Evolutionary conservation across 2,888 invertebrate genomes (phyloP), one percentile per base, ranked within the genome.

Genomic region (Watsonalla binaria): DNA sequence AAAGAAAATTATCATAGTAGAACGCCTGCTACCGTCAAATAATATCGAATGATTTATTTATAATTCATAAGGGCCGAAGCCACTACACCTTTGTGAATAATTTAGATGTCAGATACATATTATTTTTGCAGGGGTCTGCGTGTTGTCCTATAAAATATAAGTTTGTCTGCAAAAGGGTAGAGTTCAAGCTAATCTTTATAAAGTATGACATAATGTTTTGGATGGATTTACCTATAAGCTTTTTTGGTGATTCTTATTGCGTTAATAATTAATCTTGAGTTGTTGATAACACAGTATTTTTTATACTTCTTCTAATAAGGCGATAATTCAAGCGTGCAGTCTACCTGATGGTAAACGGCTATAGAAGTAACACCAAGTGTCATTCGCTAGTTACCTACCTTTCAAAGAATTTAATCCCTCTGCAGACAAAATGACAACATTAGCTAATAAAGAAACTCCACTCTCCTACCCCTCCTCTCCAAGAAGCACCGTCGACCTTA

Each of bases 71-170:
- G 74, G 73, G 73, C 71, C 70, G 62, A 77, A 80, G 76, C 80
- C 76, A 79, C 78, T 81, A 82, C 77, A 84, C 82, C 82, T 87
- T 82, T 81, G 80, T 88, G 85, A 90, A 90, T 89, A 85, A 87
- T 89, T 87, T 85, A 88, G 74, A 67, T 61, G 70, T 66, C 68
- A 81, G 80, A 79, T 78, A 79, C 79, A 76, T 85, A 85, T 85
- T 86, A 87, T 87, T 86, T 88, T 88, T 86, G 84, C 76, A 80
- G 72, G 84, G 83, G 72, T 76, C 73, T 70, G 70, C 69, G 66
- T 71, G 58, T 83, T 80, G 81, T 79, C 74, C 78, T 74, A 81
- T 82, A 84, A 82, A 86, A 84, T 84, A 85, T 80, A 69, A 78
- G 42, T 80, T 76, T 74, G 70, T 66, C 72, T 74, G 56, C 70